These are phyloP conservation scores for Leptinotarsa undecemlineata DNA, from an alignment of 1,140 invertebrate genomes.

Conservation along the genomic window DNA sequence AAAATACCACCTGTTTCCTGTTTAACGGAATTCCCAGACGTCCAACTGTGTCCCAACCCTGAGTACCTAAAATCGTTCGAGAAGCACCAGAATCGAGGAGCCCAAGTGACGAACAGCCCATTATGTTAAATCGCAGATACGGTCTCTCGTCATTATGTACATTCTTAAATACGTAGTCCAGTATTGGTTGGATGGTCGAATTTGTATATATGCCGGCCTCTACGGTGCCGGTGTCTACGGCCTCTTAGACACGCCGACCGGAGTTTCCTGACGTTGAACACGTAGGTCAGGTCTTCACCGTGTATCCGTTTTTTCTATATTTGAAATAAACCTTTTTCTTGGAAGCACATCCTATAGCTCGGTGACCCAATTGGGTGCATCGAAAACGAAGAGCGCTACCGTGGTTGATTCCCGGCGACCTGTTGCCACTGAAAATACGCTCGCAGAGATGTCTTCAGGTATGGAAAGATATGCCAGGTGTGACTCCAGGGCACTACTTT, in stretches of 20 bases:
- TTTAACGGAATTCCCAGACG: not conserved
- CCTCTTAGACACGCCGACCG: not conserved
- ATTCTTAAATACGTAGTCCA: constrained; percentile 24
- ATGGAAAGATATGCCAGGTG: constrained; percentile 25
- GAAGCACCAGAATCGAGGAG: constrained; percentile 35
- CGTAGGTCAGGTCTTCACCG: constrained; percentile 17
- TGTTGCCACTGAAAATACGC: not conserved
- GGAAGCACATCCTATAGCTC: constrained; percentile 9
- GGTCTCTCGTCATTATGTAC: constrained; percentile 25
- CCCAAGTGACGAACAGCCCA: constrained; percentile 23
- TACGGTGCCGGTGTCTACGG: too few species aligned
- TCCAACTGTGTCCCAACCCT: constrained; percentile 9
- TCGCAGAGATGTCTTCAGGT: not conserved
- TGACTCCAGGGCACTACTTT: constrained; percentile 24
- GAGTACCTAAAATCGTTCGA: too few species aligned
- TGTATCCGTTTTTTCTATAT: not conserved
- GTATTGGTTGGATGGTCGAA: not conserved
- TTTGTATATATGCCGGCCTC: not conserved
- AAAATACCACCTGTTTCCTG: not conserved
- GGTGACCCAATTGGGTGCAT: constrained; percentile 12
- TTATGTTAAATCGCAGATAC: constrained; percentile 28
- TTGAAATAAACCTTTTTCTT: constrained; percentile 6
- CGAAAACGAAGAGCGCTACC: not conserved
- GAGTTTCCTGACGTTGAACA: constrained; percentile 27
- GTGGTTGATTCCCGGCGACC: not conserved